Evolutionary conservation across 1,140 invertebrate species (phyloP).

Genomic region (Pseudomyrmex concolor): DNA sequence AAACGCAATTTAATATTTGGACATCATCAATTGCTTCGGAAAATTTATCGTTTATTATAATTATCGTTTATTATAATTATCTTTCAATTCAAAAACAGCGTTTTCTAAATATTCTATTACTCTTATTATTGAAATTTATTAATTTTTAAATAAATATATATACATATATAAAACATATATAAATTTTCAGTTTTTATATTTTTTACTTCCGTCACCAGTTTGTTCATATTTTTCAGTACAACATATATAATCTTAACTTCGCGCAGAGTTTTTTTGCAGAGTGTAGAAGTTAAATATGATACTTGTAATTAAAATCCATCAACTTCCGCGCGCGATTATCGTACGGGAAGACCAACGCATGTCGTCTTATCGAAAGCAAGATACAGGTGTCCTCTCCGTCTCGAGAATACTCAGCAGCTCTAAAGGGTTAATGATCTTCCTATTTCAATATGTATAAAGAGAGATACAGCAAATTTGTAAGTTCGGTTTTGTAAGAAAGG

Average conservation of each 20-base stretch:
- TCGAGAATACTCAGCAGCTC: constrained; percentile 49
- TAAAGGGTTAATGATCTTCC: constrained; percentile 59
- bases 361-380: constrained; percentile 47
- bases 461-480: constrained; percentile 16
- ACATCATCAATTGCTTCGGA: neutral
- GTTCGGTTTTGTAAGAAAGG: too few relatives aligned
- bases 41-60: neutral
- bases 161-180: too few relatives aligned
- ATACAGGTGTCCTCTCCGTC: constrained; percentile 54
- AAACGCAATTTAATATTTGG: constrained; percentile 15
- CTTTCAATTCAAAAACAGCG: neutral
- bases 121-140: too few relatives aligned
- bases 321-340: constrained; percentile 46
- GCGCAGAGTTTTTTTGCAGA: neutral
- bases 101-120: neutral
- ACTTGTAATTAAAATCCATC: constrained; percentile 31
- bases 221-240: neutral
- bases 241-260: neutral
- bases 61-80: neutral
- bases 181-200: too few relatives aligned
- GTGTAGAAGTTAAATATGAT: neutral
- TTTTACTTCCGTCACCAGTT: too few relatives aligned
- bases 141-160: too few relatives aligned
- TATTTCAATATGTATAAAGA: constrained; percentile 3
- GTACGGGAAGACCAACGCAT: constrained; percentile 14